Percentiles rank a stretch among this genome's conserved stretches.
Evolutionary conservation across 2,888 invertebrate species (phyloP).

Genomic region (Pheosia tremula): DNA sequence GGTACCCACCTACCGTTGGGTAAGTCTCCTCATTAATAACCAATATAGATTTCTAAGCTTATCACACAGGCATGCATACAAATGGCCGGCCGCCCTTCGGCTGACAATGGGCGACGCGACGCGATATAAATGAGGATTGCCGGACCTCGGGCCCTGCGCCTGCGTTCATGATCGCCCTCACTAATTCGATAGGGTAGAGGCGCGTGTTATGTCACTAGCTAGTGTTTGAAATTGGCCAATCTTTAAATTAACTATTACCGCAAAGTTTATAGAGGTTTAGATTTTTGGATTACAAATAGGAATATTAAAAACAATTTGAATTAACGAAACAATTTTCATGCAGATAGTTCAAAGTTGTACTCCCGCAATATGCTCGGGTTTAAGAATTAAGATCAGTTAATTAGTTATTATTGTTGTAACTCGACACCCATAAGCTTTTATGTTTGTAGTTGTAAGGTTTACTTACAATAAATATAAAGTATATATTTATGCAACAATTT

Average conservation of each 20-base stretch:
- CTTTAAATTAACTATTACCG: background rate
- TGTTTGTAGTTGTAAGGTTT: too few relatives aligned
- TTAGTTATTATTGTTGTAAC: background rate
- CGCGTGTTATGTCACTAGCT: constrained; percentile 22
- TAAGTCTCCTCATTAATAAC: constrained; percentile 44
- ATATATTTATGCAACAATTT: too few relatives aligned
- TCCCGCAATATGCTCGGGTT: background rate
- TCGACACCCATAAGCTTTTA: background rate
- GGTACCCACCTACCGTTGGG: background rate
- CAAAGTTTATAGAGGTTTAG: too few relatives aligned
- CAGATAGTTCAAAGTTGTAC: background rate
- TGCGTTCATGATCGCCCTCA: constrained; percentile 40
- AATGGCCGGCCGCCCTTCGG: constrained; percentile 38
- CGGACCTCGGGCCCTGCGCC: constrained; percentile 14
- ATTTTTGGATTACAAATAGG: too few relatives aligned
- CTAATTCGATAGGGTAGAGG: constrained; percentile 29
- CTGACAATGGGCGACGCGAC: constrained; percentile 37
- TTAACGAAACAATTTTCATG: too few relatives aligned
- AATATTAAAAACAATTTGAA: too few relatives aligned
- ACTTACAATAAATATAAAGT: too few relatives aligned
- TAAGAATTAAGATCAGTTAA: background rate
- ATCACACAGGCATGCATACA: constrained; percentile 49
- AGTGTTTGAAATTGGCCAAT: constrained; percentile 7
- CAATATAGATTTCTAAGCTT: constrained; percentile 50
- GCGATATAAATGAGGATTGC: constrained; percentile 46